Evolutionary conservation across 2,797 vertebrate genomes (phyloP).

Genomic region (Coregonus ussuriensis): DNA sequence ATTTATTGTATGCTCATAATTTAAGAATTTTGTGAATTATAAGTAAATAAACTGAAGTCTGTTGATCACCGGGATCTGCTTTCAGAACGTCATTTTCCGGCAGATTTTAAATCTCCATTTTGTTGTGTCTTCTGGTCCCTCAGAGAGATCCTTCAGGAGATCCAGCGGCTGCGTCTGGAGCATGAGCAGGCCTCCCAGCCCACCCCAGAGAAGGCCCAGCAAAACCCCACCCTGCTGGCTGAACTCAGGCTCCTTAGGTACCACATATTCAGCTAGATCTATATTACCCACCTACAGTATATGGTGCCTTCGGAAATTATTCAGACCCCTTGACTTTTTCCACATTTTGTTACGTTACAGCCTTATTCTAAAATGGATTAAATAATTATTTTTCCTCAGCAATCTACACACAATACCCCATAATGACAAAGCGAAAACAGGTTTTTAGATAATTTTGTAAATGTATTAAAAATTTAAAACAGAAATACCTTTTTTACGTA

Average conservation of each 20-base stretch:
- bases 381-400: no score
- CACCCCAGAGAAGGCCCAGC: slow-evolving; percentile 96
- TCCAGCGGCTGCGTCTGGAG: slow-evolving; percentile 92
- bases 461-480: not conserved
- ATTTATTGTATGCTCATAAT: not conserved
- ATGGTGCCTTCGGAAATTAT: no score
- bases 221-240: slow-evolving; percentile 93
- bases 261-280: slow-evolving; percentile 1
- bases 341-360: no score
- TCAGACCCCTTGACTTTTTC: no score
- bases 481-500: not conserved
- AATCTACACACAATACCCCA: no score
- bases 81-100: not conserved
- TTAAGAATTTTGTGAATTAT: not conserved
- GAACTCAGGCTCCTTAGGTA: slow-evolving; percentile 92
- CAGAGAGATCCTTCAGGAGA: slow-evolving; percentile 96
- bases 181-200: slow-evolving; percentile 96
- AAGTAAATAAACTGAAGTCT: not conserved
- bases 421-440: no score
- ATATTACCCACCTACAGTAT: no score
- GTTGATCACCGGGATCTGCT: not conserved
- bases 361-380: no score
- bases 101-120: not conserved
- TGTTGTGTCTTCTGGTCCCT: not conserved
- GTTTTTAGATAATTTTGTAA: no score